Evolutionary conservation across 2,113 vertebrate genomes (phyloP), one percentile per base, ranked within the genome.

Genomic region (Scalopus aquaticus): DNA sequence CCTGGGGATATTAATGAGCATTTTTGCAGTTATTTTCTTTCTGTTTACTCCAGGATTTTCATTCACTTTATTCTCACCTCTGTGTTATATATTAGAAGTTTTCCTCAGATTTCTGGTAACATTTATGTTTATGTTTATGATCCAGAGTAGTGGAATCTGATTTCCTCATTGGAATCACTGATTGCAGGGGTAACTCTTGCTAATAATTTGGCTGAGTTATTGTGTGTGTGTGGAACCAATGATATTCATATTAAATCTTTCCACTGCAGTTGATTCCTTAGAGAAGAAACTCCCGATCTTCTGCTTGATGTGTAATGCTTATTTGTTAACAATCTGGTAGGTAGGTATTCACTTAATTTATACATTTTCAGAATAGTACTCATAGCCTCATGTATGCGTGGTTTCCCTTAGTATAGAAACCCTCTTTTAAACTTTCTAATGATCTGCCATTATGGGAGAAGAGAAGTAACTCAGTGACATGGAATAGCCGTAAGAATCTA

Each of bases 1-100:
- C 42, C 11, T 70, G 30, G 39, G 20, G 6, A 49, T 73, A 28
- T 46, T 72, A 22, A 42, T n/a, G 26, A 56, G 20, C 54, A 30
- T 58, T 82, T 81, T 64, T n/a, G 1, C 93, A 37, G 11, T n/a
- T 90, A 81, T 79, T 17, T 78, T 93, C n/a, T 51, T 8, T 97
- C 39, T 26, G 13, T 54, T 69, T 91, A 81, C 32, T 67, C 28
- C 54, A 88, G 60, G 22, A 49, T 37, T 89, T 95, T 92, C 32
- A 54, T 89, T 88, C 51, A 13, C 13, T 54, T 85, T 67, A 56
- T 88, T 88, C 16, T 65, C 37, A 37, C 8, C 3, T 67, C 20
- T 78, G 13, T 87, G 24, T 73, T 91, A 19, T 44, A 67, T 32
- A 7, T 81, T 70, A 72, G 77, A 77, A 58, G 6, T 44, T 76